phyloP scores from a whole-genome alignment of 2,888 invertebrate species.

The Philereme vetulata region DNA sequence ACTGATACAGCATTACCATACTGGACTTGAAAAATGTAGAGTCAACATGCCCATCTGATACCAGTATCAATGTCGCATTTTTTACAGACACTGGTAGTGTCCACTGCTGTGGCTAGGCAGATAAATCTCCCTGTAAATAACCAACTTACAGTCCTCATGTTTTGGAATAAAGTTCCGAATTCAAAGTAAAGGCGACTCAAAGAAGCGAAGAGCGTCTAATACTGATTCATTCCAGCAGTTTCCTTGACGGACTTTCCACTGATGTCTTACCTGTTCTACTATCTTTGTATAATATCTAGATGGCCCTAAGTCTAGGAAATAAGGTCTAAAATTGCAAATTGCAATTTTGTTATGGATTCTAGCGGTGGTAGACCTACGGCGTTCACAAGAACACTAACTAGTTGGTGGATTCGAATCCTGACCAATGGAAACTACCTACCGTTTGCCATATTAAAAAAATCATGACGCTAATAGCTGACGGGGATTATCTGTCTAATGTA shows the following conservation, averaged over 20 bases:
- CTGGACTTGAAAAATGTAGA: conserved; percentile 36
- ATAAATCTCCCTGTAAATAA: conserved; percentile 13
- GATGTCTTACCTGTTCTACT: conserved; percentile 31
- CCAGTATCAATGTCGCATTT: conserved; percentile 46
- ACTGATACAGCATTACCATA: conserved; percentile 43
- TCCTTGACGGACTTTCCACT: conserved; percentile 48
- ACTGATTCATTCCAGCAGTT: conserved; percentile 58
- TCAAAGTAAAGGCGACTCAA: conserved; percentile 7
- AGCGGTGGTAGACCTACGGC: neutral
- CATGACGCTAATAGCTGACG: too few relatives aligned
- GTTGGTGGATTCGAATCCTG: too few relatives aligned
- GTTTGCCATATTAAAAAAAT: too few relatives aligned
- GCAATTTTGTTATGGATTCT: neutral
- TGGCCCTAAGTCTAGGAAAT: conserved; percentile 18
- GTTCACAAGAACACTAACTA: neutral
- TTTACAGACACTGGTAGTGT: conserved; percentile 41
- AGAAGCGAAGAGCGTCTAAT: conserved; percentile 30
- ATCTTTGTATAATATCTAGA: conserved; percentile 25
- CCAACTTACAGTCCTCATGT: conserved; percentile 9
- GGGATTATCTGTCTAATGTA: too few relatives aligned
- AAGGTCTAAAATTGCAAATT: conserved; percentile 17
- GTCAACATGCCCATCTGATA: conserved; percentile 41
- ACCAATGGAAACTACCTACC: too few relatives aligned
- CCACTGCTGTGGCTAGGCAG: conserved; percentile 24
- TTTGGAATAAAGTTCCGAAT: conserved; percentile 19